Base-by-base conservation (phyloP, 2,113 vertebrate genomes). In the Lampris incognitus region DNA sequence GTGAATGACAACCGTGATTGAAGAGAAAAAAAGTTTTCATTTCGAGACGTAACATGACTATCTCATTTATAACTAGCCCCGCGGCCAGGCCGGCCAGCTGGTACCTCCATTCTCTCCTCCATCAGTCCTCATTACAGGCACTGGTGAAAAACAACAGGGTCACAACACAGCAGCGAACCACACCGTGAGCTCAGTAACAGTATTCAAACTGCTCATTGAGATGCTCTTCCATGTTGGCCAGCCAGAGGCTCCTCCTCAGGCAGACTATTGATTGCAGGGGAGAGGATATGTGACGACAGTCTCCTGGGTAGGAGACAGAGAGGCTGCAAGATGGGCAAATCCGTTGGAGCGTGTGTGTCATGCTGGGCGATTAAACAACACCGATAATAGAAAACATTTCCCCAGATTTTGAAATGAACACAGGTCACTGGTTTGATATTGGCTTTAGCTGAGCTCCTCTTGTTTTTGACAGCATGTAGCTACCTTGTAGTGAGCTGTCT, bases 91-190 rank as follows among this genome's bases (percentile, higher is more conserved):
- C 70, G 5, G 64, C 79, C 83, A 84, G 79, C 88, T 88, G 70
- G 59, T 74, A 49, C 62, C 61, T 72, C 69, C 50, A 9, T 70
- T 50, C 74, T 66, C 85, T 70, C 70, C 76, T 67, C 74, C 55
- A 77, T 88, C 85, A 74, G 72, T 81, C 69, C 41, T 88, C 65
- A 82, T 89, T 75, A 88, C 66, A 4, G 46, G 60, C 54, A 13
- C 61, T 24, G 51, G 51, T 4, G 64, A 55, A 73, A 66, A 49
- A 59, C 74, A 71, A 24, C 69, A 39, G 51, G 68, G 77, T 71
- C 59, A 69, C 86, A 59, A 71, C 71, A 81, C 48, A 70, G 83
- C 56, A 72, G 55, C 66, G 38, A 39, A 1, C 2, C 68, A 59
- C 74, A 58, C 56, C 10, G 59, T 74, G 73, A 62, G 38, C 74